Conservation (phyloP, 2,888 invertebrate species). For the Polietes domitor region DNA sequence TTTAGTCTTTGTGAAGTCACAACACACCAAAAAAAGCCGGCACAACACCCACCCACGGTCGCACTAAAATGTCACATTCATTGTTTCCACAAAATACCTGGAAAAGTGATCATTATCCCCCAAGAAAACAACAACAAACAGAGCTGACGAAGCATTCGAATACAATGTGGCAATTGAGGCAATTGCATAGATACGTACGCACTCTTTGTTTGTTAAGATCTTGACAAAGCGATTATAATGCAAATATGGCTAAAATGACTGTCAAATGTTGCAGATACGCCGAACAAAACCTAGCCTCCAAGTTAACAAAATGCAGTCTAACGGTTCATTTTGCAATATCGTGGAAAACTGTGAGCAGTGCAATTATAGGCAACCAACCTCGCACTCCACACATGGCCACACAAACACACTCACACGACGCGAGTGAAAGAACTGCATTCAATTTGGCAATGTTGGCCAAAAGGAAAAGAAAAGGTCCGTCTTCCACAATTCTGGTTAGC, state of each 20-base stretch:
- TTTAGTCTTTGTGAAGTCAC: no score
- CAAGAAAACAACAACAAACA: neutral
- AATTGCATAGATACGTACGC: constrained; percentile 59
- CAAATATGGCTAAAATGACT: constrained; percentile 65
- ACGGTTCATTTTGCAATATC: constrained; percentile 33
- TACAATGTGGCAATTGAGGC: constrained; percentile 51
- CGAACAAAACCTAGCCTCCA: neutral
- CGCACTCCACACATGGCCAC: no score
- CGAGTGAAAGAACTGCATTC: neutral
- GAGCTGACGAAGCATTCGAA: neutral
- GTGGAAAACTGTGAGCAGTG: no score
- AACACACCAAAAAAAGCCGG: constrained; percentile 14
- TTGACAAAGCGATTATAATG: constrained; percentile 57
- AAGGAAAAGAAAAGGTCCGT: neutral
- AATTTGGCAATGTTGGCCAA: constrained; percentile 4
- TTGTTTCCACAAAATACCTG: constrained; percentile 54
- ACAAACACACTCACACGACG: neutral
- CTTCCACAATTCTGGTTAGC: constrained; percentile 7
- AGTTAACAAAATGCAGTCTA: constrained; percentile 18
- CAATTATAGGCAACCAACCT: no score
- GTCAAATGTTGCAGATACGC: constrained; percentile 43
- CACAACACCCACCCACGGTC: constrained; percentile 63
- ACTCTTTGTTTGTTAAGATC: constrained; percentile 49
- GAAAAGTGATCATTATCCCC: constrained; percentile 50
- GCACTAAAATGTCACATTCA: constrained; percentile 58